phyloP scores from a whole-genome alignment of 1,140 invertebrate genomes.

The Sycophaga agraensis region DNA sequence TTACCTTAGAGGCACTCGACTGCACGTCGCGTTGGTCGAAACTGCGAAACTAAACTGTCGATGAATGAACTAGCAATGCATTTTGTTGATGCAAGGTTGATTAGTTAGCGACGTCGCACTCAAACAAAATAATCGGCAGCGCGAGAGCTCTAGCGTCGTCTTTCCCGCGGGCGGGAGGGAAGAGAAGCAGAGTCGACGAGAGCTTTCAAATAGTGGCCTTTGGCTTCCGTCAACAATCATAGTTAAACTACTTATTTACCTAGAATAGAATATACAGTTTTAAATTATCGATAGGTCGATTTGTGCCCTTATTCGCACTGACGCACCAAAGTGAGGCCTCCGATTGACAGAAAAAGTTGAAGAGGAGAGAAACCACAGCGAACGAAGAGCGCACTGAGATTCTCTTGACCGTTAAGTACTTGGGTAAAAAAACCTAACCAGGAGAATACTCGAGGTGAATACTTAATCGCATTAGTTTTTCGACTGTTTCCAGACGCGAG shows the following conservation, averaged over 20 bases:
- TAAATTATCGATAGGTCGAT: neutral
- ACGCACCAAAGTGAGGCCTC: neutral
- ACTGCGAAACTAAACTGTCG: neutral
- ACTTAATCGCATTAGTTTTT: no score
- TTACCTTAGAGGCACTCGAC: no score
- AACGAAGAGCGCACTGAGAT: neutral
- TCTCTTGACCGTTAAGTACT: conserved; percentile 10
- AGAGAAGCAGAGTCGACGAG: neutral
- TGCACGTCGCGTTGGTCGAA: neutral
- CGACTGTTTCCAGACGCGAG: no score
- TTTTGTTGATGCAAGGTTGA: neutral
- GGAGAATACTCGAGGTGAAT: no score
- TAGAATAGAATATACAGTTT: neutral
- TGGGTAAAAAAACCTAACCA: neutral
- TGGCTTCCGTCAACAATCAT: neutral
- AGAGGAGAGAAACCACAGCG: neutral
- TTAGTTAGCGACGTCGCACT: neutral
- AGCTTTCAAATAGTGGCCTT: no score
- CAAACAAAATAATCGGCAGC: neutral
- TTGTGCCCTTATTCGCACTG: conserved; percentile 5
- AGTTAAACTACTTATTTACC: neutral
- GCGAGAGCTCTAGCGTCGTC: neutral
- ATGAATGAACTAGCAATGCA: conserved; percentile 3
- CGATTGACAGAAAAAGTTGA: neutral
- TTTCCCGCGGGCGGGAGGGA: neutral